Conservation (phyloP, 2,797 vertebrate genomes). For the Chaunax sp. region DNA sequence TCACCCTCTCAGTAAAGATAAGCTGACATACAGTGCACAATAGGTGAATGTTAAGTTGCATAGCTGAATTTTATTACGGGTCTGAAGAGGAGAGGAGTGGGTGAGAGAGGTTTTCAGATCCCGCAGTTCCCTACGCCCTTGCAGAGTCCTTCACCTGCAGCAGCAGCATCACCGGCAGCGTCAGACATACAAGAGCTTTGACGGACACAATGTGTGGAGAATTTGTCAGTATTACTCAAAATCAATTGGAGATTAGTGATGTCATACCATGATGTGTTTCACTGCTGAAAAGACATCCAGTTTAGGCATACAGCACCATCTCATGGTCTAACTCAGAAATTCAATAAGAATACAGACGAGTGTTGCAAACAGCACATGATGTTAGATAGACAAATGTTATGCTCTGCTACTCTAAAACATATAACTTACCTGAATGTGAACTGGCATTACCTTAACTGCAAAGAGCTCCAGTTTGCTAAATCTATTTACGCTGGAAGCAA, state of each 20-base stretch:
- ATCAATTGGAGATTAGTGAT: conserved; percentile 8
- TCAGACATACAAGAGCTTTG: not conserved
- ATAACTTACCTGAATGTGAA: not conserved
- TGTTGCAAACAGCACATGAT: not conserved
- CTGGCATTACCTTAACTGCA: not conserved
- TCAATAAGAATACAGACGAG: not conserved
- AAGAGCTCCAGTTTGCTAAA: not conserved
- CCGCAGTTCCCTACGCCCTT: conserved; percentile 35
- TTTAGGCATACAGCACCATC: conserved; percentile 82
- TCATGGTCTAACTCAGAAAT: conserved; percentile 76
- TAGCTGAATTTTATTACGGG: conserved; percentile 53
- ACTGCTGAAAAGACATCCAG: conserved; percentile 6
- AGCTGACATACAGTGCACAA: conserved; percentile 68
- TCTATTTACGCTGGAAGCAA: too few relatives aligned
- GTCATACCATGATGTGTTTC: not conserved
- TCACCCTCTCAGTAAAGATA: conserved; percentile 67
- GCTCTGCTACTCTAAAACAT: not conserved
- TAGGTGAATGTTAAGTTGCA: conserved; percentile 71
- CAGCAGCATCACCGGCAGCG: not conserved
- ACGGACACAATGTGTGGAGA: not conserved
- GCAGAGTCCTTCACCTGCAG: conserved; percentile 40
- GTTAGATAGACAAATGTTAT: not conserved
- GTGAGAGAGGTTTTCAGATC: conserved; percentile 21
- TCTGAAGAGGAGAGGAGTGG: conserved; percentile 48
- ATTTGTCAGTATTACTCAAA: conserved; percentile 5